Percentiles rank a stretch among this genome's conserved stretches.
These are phyloP conservation scores for Corythornis madagascariensis DNA, from an alignment of 2,113 vertebrate species.

Conservation along the genomic window DNA sequence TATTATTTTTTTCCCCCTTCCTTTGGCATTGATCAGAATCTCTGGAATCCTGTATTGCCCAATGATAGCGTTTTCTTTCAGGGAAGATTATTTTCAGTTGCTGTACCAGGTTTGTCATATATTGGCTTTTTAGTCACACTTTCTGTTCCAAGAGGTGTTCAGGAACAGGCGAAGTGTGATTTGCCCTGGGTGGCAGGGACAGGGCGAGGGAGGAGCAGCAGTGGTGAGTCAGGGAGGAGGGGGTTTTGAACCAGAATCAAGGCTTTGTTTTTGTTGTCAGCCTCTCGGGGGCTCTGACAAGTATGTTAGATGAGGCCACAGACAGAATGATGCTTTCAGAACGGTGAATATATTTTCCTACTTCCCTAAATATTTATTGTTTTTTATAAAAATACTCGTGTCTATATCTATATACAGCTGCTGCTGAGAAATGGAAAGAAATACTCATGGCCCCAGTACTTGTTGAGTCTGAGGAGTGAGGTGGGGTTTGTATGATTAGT, in stretches of 20 bases:
- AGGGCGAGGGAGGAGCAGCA: constrained; percentile 16
- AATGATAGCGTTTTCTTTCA: not conserved
- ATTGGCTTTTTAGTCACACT: not conserved
- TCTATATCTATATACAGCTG: not conserved
- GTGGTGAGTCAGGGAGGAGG: not conserved
- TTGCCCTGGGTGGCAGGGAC: constrained; percentile 8
- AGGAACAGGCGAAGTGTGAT: not conserved
- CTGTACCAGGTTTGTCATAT: not conserved
- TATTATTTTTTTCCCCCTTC: not conserved
- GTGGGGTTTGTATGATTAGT: not conserved
- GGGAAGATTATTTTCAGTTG: not conserved
- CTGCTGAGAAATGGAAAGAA: not conserved
- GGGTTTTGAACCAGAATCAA: not conserved
- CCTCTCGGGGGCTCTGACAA: not conserved
- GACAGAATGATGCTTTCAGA: not conserved
- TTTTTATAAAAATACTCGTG: not conserved
- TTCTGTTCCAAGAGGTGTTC: not conserved
- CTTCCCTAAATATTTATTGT: not conserved
- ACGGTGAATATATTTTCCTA: not conserved
- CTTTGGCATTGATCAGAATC: not conserved
- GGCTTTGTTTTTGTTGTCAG: not conserved
- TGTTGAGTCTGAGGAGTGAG: constrained; percentile 26
- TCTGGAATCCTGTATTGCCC: not conserved
- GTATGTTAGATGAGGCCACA: not conserved
- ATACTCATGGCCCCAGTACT: not conserved